phyloP scores from a whole-genome alignment of 2,113 vertebrate species.

The Junco hyemalis region DNA sequence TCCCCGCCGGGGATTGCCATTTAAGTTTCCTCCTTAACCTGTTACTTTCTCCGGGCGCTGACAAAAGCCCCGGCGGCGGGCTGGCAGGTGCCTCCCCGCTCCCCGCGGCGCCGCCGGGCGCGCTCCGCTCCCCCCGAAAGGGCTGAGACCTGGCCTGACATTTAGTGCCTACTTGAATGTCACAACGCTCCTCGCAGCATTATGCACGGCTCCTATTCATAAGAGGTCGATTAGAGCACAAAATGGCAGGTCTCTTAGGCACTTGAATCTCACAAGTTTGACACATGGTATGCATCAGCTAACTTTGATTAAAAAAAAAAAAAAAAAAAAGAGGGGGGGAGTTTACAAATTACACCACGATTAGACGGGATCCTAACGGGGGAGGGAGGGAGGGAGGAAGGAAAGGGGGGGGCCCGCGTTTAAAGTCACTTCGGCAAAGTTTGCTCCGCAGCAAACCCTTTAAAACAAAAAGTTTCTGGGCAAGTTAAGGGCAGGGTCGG shows the following conservation, averaged over 20 bases:
- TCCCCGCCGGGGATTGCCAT: conserved; percentile 1
- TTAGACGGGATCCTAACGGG: background rate
- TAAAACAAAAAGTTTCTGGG: conserved; percentile 65
- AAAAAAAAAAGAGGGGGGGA: background rate
- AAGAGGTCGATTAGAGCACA: conserved; percentile 86
- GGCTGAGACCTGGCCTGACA: conserved; percentile 74
- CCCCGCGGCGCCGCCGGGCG: background rate
- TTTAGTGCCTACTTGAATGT: conserved; percentile 75
- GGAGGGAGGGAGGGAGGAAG: background rate
- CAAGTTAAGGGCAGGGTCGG: conserved; percentile 44
- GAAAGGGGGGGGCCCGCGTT: background rate
- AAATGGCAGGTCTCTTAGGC: conserved; percentile 93
- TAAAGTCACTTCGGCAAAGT: conserved; percentile 63
- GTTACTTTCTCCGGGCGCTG: conserved; percentile 66
- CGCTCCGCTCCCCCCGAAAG: conserved; percentile 31
- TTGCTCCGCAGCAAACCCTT: conserved; percentile 44
- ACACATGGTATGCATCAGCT: conserved; percentile 74
- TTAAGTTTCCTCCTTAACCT: conserved; percentile 69
- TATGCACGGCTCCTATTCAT: conserved; percentile 76
- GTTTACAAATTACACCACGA: conserved; percentile 13
- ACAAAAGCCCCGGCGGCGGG: conserved; percentile 3
- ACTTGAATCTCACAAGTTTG: conserved; percentile 84
- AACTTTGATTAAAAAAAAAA: conserved; percentile 72
- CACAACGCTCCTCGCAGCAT: conserved; percentile 78
- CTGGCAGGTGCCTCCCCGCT: conserved; percentile 40